Conservation (phyloP, 1,140 invertebrate species). For the Sycophaga agraensis region DNA sequence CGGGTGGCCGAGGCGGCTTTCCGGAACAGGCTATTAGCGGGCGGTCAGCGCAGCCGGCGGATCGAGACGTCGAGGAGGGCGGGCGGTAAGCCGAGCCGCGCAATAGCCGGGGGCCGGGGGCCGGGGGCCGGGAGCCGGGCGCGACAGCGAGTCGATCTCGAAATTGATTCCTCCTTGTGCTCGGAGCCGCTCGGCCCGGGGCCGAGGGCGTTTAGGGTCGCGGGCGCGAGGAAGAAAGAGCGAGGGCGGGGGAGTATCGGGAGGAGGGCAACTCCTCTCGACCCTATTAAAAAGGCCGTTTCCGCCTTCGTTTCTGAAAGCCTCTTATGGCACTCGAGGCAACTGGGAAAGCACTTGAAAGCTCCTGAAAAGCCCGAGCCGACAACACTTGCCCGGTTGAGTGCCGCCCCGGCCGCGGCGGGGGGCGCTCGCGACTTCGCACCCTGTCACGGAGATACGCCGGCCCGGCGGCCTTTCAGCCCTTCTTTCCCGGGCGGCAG, state of each 20-base stretch:
- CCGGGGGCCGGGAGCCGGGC: too few species aligned
- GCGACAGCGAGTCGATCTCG: conserved; percentile 4
- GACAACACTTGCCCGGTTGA: conserved; percentile 58
- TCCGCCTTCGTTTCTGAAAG: conserved; percentile 59
- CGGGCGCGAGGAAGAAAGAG: neutral
- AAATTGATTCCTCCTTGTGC: conserved; percentile 24
- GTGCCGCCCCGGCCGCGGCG: conserved; percentile 48
- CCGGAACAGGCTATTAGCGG: too few species aligned
- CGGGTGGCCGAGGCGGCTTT: conserved; percentile 29
- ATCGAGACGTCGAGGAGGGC: too few species aligned
- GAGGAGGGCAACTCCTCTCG: conserved; percentile 48
- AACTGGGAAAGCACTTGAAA: conserved; percentile 60
- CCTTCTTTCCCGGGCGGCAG: conserved; percentile 23
- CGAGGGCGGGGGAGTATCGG: conserved; percentile 8
- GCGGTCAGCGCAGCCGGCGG: too few species aligned
- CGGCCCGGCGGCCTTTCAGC: neutral
- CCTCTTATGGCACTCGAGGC: conserved; percentile 59
- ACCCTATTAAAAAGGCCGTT: conserved; percentile 60
- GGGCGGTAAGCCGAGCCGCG: too few species aligned
- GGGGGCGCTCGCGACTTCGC: conserved; percentile 47
- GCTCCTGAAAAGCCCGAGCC: conserved; percentile 58
- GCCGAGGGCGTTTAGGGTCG: neutral
- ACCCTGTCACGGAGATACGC: conserved; percentile 49
- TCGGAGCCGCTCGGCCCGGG: neutral
- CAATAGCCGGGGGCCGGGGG: too few species aligned